Conservation (phyloP, 1,140 invertebrate species). For the Drosophila subobscura region DNA sequence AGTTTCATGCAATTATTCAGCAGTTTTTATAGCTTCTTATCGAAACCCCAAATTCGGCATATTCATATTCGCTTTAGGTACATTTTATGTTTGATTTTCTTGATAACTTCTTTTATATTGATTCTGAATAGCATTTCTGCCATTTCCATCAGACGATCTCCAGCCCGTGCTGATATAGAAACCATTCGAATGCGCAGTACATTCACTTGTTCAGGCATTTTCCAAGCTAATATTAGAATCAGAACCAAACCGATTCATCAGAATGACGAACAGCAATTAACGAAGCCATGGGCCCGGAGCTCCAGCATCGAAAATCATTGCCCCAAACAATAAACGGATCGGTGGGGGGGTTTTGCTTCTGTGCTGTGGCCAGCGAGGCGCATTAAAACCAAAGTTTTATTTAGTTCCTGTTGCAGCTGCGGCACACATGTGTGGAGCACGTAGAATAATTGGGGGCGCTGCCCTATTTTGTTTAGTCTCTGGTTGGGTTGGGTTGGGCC, state of each 20-base stretch:
- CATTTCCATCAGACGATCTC: too few relatives aligned
- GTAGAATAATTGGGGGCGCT: constrained; percentile 1
- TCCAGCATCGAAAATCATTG: constrained; percentile 40
- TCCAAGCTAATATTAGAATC: not conserved
- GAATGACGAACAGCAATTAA: constrained; percentile 49
- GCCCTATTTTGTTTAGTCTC: constrained; percentile 22
- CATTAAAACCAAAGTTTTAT: constrained; percentile 63
- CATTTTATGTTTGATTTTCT: too few relatives aligned
- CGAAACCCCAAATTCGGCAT: too few relatives aligned
- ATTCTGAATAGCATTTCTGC: too few relatives aligned
- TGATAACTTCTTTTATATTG: too few relatives aligned
- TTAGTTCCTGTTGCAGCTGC: constrained; percentile 53
- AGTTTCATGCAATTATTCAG: too few relatives aligned
- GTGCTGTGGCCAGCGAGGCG: constrained; percentile 56
- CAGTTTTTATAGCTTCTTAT: too few relatives aligned
- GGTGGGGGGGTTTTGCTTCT: constrained; percentile 18
- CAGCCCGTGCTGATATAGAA: too few relatives aligned
- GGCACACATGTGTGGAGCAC: constrained; percentile 57
- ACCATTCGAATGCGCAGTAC: too few relatives aligned
- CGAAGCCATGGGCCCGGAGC: constrained; percentile 13
- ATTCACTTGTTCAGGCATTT: too few relatives aligned
- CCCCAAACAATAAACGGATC: constrained; percentile 58
- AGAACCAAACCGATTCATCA: constrained; percentile 26
- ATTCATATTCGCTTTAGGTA: too few relatives aligned
- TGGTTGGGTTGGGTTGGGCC: not conserved